These are phyloP conservation scores for Arrhopalites spinosus DNA, from an alignment of 2,888 invertebrate genomes.

Conservation along the genomic window DNA sequence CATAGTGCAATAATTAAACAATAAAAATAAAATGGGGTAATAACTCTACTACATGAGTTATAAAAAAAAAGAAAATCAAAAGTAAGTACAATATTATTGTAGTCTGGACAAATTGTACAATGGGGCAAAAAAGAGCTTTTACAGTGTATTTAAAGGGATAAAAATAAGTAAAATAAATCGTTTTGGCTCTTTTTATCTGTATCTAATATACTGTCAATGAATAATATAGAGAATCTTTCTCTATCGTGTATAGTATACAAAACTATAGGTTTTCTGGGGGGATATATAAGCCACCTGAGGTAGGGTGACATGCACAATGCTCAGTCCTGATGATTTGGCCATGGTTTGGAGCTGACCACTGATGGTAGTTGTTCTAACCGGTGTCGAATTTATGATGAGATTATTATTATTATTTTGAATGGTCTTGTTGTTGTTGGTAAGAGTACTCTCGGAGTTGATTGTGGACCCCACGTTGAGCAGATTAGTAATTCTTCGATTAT, in stretches of 20 bases:
- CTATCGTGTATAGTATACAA: too few relatives aligned
- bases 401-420: constrained; percentile 29
- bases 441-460: constrained; percentile 1
- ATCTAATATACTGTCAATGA: too few relatives aligned
- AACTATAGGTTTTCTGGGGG: not conserved
- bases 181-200: too few relatives aligned
- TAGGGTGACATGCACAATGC: constrained; percentile 85
- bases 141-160: too few relatives aligned
- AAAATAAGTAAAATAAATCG: too few relatives aligned
- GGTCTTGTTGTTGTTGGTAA: constrained; percentile 30
- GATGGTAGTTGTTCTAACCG: constrained; percentile 53
- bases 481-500: constrained; percentile 25
- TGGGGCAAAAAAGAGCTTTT: too few relatives aligned
- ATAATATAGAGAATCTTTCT: too few relatives aligned
- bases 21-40: too few relatives aligned
- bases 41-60: not conserved
- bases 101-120: not conserved
- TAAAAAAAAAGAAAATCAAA: too few relatives aligned
- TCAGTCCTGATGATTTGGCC: constrained; percentile 65
- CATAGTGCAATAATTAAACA: not conserved
- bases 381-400: constrained; percentile 30
- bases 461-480: constrained; percentile 22
- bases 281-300: constrained; percentile 60
- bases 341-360: constrained; percentile 55
- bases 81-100: not conserved